These are phyloP conservation scores for Apotomis turbidana DNA, from an alignment of 2,888 invertebrate genomes.

Conservation along the genomic window DNA sequence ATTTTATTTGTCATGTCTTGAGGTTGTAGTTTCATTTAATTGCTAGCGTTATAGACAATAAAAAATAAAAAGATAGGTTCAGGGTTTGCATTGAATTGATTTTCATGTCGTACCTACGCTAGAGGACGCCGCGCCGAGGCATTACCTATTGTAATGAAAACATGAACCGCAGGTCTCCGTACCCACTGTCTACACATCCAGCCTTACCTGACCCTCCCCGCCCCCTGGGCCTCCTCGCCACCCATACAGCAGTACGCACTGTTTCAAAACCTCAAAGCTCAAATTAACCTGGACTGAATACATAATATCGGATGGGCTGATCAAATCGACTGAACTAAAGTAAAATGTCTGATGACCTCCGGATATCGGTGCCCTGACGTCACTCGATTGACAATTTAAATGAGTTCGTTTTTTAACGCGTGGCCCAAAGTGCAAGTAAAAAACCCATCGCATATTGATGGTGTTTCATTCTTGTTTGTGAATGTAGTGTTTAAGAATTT, in stretches of 20 bases:
- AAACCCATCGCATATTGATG: conserved; percentile 31
- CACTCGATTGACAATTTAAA: conserved; percentile 56
- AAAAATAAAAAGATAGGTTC: conserved; percentile 20
- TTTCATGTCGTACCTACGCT: conserved; percentile 54
- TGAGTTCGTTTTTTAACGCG: conserved; percentile 41
- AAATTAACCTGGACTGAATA: conserved; percentile 54
- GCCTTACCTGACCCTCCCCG: conserved; percentile 53
- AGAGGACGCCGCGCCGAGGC: conserved; percentile 66
- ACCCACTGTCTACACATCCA: conserved; percentile 56
- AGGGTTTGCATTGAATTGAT: conserved; percentile 49
- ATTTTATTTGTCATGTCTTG: not conserved
- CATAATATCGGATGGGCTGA: conserved; percentile 48
- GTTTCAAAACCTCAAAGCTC: conserved; percentile 49
- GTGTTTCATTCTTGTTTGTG: not conserved
- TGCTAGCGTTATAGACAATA: not conserved
- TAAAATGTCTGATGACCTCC: conserved; percentile 68
- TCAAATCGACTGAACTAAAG: conserved; percentile 54
- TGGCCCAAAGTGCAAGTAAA: conserved; percentile 38
- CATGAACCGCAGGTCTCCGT: conserved; percentile 65
- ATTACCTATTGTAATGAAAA: conserved; percentile 81
- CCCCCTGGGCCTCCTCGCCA: conserved; percentile 44
- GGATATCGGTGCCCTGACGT: conserved; percentile 60
- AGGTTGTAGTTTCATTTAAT: conserved; percentile 2
- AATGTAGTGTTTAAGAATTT: conserved; percentile 8
- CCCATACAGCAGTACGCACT: conserved; percentile 42